Conservation (phyloP, 2,888 invertebrate species). For the Iselma pallidipennis region DNA sequence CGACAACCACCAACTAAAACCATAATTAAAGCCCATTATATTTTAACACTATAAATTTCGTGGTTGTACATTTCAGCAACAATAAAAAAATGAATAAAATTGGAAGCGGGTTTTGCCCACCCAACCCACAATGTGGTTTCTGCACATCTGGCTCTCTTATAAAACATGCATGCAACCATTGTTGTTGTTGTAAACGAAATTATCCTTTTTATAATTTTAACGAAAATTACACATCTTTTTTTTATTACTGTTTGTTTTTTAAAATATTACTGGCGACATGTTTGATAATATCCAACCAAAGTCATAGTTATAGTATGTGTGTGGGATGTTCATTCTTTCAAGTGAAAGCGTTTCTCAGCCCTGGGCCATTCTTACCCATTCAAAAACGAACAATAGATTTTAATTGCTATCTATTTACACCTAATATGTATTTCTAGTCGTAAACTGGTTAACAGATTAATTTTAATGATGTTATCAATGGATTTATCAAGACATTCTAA, state of each 20-base stretch:
- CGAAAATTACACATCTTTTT: background rate
- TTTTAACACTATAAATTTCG: slow-evolving; percentile 22
- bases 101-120: background rate
- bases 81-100: background rate
- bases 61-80: background rate
- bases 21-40: slow-evolving; percentile 15
- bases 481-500: background rate
- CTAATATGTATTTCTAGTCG: slow-evolving; percentile 20
- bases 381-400: slow-evolving; percentile 17
- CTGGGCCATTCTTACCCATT: background rate
- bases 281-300: background rate
- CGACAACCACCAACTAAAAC: slow-evolving; percentile 2
- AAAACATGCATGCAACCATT: too few relatives aligned
- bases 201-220: too few relatives aligned
- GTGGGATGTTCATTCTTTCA: background rate
- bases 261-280: background rate
- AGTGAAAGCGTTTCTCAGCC: background rate
- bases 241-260: background rate
- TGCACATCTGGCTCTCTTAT: too few relatives aligned
- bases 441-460: slow-evolving; percentile 19
- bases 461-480: background rate
- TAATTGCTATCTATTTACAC: slow-evolving; percentile 25
- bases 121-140: background rate
- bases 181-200: too few relatives aligned
- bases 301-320: background rate